A percentile compares a stretch with the other conserved stretches of the same genome.
Conservation (phyloP, 2,888 invertebrate species). For the Ypsolopha sequella region DNA sequence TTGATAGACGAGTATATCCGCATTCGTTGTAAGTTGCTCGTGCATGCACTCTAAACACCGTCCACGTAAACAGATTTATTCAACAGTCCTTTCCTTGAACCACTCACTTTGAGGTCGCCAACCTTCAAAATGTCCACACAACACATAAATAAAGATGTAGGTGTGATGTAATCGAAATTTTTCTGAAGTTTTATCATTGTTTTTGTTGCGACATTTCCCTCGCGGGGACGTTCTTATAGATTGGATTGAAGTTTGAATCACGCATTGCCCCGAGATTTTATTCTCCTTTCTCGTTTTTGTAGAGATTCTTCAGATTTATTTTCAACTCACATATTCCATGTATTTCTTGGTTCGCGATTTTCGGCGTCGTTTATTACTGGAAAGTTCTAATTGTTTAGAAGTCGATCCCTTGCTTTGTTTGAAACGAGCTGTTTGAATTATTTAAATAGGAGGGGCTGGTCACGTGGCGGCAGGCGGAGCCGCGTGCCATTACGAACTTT, state of each 20-base stretch:
- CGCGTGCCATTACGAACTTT: conserved; percentile 17
- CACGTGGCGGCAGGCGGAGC: conserved; percentile 34
- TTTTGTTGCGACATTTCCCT: conserved; percentile 56
- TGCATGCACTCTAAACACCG: neutral
- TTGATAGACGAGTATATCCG: neutral
- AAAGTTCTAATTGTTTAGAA: conserved; percentile 44
- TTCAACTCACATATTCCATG: neutral
- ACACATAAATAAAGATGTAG: conserved; percentile 2
- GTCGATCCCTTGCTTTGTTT: conserved; percentile 28
- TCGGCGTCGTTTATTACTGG: conserved; percentile 31
- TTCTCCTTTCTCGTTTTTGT: conserved; percentile 14
- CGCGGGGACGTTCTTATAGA: conserved; percentile 57
- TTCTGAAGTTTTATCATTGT: conserved; percentile 56
- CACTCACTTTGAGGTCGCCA: neutral
- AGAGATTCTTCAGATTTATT: conserved; percentile 12
- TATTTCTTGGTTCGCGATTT: conserved; percentile 6
- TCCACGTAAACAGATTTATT: neutral
- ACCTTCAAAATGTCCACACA: neutral
- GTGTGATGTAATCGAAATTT: conserved; percentile 35
- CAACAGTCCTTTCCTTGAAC: neutral
- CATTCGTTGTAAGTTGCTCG: neutral
- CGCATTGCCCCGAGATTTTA: conserved; percentile 22
- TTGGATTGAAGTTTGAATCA: conserved; percentile 63
- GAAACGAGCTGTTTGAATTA: conserved; percentile 40
- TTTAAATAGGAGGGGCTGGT: conserved; percentile 36